phyloP scores from a whole-genome alignment of 2,113 vertebrate species.

The Sisor rabdophorus region DNA sequence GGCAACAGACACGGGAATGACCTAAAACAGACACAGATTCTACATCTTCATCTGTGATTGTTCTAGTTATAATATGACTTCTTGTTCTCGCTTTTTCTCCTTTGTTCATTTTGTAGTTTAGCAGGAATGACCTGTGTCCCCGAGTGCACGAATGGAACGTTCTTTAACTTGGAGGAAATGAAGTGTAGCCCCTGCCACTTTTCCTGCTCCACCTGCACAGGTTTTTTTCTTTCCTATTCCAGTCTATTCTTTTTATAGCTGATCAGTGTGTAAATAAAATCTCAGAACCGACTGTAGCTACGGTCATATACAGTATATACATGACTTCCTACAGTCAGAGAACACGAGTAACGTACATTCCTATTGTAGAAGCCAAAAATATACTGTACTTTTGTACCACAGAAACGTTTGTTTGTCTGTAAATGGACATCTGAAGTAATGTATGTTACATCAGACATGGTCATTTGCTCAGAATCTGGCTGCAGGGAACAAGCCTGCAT shows the following conservation, averaged over 20 bases:
- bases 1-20: not conserved
- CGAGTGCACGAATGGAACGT: constrained; percentile 77
- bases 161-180: constrained; percentile 76
- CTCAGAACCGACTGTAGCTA: too few species aligned
- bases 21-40: not conserved
- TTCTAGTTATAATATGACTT: not conserved
- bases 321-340: too few species aligned
- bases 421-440: constrained; percentile 10
- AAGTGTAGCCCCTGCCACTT: constrained; percentile 77
- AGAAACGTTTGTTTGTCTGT: not conserved
- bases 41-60: not conserved
- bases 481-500: not conserved
- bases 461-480: not conserved
- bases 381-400: too few species aligned
- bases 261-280: not conserved
- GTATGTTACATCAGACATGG: constrained; percentile 1
- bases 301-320: too few species aligned
- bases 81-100: not conserved
- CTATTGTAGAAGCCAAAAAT: too few species aligned
- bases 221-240: constrained; percentile 55
- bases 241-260: not conserved
- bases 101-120: constrained; percentile 66
- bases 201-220: constrained; percentile 76
- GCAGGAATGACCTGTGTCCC: constrained; percentile 82
- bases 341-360: too few species aligned